Conservation (phyloP, 1,140 invertebrate genomes). For the Drosophila novamexicana region DNA sequence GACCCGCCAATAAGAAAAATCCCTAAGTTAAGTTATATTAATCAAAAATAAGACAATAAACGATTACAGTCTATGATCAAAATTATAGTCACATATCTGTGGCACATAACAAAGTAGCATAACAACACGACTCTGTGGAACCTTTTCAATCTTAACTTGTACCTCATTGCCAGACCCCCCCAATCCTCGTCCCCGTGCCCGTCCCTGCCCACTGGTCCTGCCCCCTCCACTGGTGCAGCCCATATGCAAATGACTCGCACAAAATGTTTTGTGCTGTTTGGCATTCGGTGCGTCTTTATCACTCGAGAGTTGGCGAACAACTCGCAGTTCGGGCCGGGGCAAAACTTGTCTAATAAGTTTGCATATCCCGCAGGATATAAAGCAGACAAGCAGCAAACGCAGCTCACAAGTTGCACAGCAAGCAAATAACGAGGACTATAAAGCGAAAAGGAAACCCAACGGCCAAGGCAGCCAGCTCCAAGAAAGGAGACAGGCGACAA, state of each 20-base stretch:
- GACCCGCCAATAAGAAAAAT: background rate
- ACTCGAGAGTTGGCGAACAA: slow-evolving; percentile 41
- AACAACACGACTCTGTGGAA: background rate
- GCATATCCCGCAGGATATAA: slow-evolving; percentile 74
- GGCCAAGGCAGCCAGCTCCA: background rate
- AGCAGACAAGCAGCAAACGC: slow-evolving; percentile 46
- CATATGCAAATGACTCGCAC: slow-evolving; percentile 67
- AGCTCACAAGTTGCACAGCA: slow-evolving; percentile 48
- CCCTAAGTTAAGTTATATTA: background rate
- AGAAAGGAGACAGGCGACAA: slow-evolving; percentile 54
- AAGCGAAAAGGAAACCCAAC: slow-evolving; percentile 36
- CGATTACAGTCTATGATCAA: slow-evolving; percentile 14
- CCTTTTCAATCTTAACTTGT: slow-evolving; percentile 34
- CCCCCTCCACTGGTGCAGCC: background rate
- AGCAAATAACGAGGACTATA: slow-evolving; percentile 68
- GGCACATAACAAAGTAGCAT: background rate
- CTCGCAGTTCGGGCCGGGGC: slow-evolving; percentile 19
- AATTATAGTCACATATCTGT: slow-evolving; percentile 15
- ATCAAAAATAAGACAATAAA: slow-evolving; percentile 2
- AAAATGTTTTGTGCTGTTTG: slow-evolving; percentile 51
- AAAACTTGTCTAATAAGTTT: slow-evolving; percentile 74
- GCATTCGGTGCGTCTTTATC: slow-evolving; percentile 64
- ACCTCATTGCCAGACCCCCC: background rate
- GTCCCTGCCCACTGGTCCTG: background rate
- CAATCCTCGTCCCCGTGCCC: background rate